Conservation (phyloP, 2,888 invertebrate genomes). For the Rutpela maculata region DNA sequence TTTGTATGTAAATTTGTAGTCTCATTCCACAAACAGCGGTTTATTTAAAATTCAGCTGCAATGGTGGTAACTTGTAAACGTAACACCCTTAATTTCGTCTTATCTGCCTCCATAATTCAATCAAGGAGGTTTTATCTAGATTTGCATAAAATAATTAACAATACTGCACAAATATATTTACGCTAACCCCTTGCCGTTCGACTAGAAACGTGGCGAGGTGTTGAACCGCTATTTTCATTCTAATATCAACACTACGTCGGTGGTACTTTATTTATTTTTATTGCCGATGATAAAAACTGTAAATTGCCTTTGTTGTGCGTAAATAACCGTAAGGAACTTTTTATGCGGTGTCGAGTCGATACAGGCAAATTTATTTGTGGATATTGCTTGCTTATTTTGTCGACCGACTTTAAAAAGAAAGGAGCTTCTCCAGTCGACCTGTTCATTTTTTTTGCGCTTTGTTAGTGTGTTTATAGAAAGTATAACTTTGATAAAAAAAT, state of each 20-base stretch:
- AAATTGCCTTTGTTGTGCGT: constrained; percentile 8
- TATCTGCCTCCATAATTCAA: constrained; percentile 67
- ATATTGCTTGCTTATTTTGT: no score
- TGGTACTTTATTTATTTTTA: constrained; percentile 14
- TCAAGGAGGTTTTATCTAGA: constrained; percentile 62
- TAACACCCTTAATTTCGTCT: constrained; percentile 67
- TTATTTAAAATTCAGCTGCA: constrained; percentile 66
- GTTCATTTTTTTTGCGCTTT: background rate
- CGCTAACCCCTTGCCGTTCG: constrained; percentile 14
- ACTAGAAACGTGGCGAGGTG: constrained; percentile 23
- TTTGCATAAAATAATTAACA: constrained; percentile 66
- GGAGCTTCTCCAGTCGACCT: background rate
- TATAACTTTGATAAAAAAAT: no score
- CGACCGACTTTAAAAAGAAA: background rate
- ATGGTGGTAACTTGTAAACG: constrained; percentile 67
- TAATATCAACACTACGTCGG: constrained; percentile 2
- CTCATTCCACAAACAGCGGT: constrained; percentile 61
- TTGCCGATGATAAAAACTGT: constrained; percentile 9
- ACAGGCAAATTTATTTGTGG: background rate
- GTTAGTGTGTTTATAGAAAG: no score
- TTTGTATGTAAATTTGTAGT: constrained; percentile 64
- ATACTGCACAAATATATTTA: constrained; percentile 46
- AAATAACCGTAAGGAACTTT: background rate
- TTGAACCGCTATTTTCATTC: constrained; percentile 15
- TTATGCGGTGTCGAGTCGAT: background rate